Evolutionary conservation across 2,888 invertebrate species (phyloP).

Genomic region (Nephrocerus scutellatus): DNA sequence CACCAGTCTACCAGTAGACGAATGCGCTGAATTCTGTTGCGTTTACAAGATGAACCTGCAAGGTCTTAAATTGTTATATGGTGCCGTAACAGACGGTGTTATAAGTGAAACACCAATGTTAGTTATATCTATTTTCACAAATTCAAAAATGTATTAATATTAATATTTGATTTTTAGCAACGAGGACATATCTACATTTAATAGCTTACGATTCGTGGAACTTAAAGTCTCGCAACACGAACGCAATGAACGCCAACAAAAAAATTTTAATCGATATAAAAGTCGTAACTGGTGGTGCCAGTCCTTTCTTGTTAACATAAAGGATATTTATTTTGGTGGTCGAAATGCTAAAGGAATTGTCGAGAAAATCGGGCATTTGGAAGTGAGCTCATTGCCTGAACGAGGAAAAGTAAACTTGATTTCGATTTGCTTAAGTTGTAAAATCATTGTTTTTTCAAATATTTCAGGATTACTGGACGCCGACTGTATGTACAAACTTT

Average conservation of each 20-base stretch:
- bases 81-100: slow-evolving; percentile 70
- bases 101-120: slow-evolving; percentile 28
- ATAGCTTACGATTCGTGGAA: slow-evolving; percentile 55
- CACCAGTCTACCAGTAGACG: slow-evolving; percentile 54
- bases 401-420: too few relatives aligned
- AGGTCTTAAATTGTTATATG: slow-evolving; percentile 54
- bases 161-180: neutral
- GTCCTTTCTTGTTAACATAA: slow-evolving; percentile 64
- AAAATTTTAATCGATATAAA: slow-evolving; percentile 53
- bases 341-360: slow-evolving; percentile 64
- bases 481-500: too few relatives aligned
- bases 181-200: slow-evolving; percentile 22
- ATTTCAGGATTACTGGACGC: too few relatives aligned
- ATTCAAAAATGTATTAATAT: too few relatives aligned
- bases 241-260: slow-evolving; percentile 51
- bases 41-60: slow-evolving; percentile 57
- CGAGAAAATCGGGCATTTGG: slow-evolving; percentile 50
- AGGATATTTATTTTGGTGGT: slow-evolving; percentile 63
- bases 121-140: slow-evolving; percentile 39
- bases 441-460: too few relatives aligned
- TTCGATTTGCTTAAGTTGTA: too few relatives aligned
- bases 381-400: slow-evolving; percentile 53
- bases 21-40: slow-evolving; percentile 60
- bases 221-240: slow-evolving; percentile 61
- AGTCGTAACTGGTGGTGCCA: slow-evolving; percentile 72